These are phyloP conservation scores for Heliconius eleuchia DNA, from an alignment of 1,140 invertebrate species.

Conservation along the genomic window DNA sequence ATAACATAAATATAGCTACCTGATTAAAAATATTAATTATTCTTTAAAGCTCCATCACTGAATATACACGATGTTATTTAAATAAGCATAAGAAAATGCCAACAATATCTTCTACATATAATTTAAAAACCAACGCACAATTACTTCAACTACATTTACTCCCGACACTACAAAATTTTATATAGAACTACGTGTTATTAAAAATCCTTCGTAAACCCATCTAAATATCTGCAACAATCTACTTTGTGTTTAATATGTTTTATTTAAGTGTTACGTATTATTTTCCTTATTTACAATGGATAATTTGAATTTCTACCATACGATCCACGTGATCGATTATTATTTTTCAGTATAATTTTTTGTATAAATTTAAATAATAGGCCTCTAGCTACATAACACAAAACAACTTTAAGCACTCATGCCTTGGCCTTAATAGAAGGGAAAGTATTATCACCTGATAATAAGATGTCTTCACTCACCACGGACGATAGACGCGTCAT, in stretches of 20 bases:
- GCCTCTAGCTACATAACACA: constrained; percentile 53
- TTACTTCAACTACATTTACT: not conserved
- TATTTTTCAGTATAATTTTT: not conserved
- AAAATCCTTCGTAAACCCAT: not conserved
- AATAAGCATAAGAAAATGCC: not conserved
- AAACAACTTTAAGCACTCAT: constrained; percentile 62
- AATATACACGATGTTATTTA: not conserved
- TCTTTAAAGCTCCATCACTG: not conserved
- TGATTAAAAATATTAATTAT: not conserved
- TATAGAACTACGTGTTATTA: not conserved
- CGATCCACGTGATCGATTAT: not conserved
- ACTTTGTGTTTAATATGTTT: not conserved
- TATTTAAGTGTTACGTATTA: not conserved
- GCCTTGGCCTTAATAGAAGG: constrained; percentile 73
- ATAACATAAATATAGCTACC: not conserved
- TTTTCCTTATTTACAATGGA: not conserved
- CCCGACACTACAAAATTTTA: not conserved
- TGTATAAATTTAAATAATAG: constrained; percentile 13
- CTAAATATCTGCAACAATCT: not conserved
- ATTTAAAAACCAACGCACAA: not conserved
- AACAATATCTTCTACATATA: not conserved
- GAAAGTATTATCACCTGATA: constrained; percentile 79
- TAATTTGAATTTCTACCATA: not conserved
- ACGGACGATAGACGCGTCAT: constrained; percentile 71
- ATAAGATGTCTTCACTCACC: constrained; percentile 80